These are phyloP conservation scores for Trisateles emortualis DNA, from an alignment of 2,888 invertebrate species.

Conservation along the genomic window DNA sequence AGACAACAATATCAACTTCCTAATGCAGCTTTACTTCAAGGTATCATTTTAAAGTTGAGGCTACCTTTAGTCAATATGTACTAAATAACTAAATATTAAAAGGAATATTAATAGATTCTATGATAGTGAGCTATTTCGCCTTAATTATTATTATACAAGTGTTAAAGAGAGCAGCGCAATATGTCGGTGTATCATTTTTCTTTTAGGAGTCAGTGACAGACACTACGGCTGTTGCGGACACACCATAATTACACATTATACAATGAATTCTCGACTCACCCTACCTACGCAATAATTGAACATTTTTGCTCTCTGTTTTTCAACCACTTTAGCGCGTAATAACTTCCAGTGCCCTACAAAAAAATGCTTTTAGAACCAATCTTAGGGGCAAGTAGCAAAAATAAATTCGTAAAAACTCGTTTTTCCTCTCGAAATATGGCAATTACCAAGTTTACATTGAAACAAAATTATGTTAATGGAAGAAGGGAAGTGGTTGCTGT, in stretches of 20 bases:
- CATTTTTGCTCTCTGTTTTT: slow-evolving; percentile 12
- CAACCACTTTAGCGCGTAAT: slow-evolving; percentile 13
- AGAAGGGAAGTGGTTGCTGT: slow-evolving; percentile 22
- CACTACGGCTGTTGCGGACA: background rate
- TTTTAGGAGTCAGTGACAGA: background rate
- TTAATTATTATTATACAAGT: no score
- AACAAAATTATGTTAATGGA: slow-evolving; percentile 50
- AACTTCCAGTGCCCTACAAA: slow-evolving; percentile 11
- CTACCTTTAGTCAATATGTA: no score
- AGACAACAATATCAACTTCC: no score
- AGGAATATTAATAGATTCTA: no score
- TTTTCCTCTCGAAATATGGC: slow-evolving; percentile 41
- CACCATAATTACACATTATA: background rate
- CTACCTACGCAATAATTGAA: background rate
- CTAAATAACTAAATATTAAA: no score
- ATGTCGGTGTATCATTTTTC: background rate
- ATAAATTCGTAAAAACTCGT: slow-evolving; percentile 43
- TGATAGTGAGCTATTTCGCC: no score
- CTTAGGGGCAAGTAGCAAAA: slow-evolving; percentile 37
- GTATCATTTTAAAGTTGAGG: no score
- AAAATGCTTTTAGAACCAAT: slow-evolving; percentile 32
- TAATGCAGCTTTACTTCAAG: no score
- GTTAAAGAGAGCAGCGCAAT: no score
- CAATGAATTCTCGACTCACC: background rate
- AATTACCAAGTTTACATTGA: slow-evolving; percentile 53